These are phyloP conservation scores for Pipistrellus pygmaeus DNA, from an alignment of 2,797 vertebrate species.

Conservation along the genomic window DNA sequence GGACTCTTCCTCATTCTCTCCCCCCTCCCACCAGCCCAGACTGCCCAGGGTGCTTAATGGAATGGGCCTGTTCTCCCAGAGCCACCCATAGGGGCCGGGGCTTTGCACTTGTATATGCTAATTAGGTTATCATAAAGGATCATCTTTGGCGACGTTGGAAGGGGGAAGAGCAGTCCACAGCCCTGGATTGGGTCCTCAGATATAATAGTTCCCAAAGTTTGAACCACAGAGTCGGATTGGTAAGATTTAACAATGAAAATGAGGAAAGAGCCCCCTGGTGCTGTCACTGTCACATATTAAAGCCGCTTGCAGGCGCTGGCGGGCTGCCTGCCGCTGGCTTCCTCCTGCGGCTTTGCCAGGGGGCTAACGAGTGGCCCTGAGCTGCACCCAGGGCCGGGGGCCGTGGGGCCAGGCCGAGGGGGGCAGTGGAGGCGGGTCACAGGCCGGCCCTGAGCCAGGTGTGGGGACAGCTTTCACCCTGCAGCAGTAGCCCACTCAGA, in stretches of 20 bases:
- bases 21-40: background rate
- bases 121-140: background rate
- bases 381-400: background rate
- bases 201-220: background rate
- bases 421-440: accelerated
- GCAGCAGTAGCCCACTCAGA: accelerated
- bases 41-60: background rate
- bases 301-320: background rate
- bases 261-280: background rate
- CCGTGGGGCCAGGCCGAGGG: too few species aligned
- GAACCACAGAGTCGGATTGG: background rate
- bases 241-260: background rate
- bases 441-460: background rate
- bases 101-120: background rate
- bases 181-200: too few species aligned
- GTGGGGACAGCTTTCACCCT: background rate
- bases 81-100: background rate
- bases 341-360: background rate
- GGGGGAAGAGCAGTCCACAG: too few species aligned
- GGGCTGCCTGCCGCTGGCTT: background rate
- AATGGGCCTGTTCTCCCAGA: background rate
- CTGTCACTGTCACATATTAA: background rate
- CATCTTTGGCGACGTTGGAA: background rate
- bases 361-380: background rate
- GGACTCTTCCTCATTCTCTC: background rate